Evolutionary conservation across 2,797 vertebrate species (phyloP), one percentile per base, ranked within the genome.

Genomic region (Gouania willdenowi): DNA sequence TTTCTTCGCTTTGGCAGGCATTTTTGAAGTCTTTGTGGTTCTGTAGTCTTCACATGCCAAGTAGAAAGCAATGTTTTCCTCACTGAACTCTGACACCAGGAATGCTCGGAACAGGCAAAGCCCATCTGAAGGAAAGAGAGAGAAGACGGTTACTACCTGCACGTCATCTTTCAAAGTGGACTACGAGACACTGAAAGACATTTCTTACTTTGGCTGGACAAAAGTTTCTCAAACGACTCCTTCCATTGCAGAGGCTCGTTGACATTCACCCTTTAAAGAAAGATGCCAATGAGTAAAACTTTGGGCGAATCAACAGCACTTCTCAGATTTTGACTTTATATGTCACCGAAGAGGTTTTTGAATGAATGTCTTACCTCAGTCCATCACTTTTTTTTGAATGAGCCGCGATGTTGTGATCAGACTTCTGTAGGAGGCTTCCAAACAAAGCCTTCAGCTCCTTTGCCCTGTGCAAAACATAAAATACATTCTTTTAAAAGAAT

Each of bases 41-140:
- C 87, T 92, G 86, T 92, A 98, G 75, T 96, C 94, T 34, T 98
- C 93, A 28, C 96, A 99, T 7, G 93, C 93, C 57, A 98, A 61
- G 86, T 97, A 99, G 84, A 99, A 99, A 31, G 93, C 92, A 0
- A 99, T 90, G 67, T 99, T 99, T 75, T 99, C 97, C 67, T 99
- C 95, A 2, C 95, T 98, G 84, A 93, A 98, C 73, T 98, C 94
- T 0, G 93, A 93, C 51, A 92, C 88, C 53, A 99, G 77, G 79
- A 98, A 98, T 0, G 89, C 90, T 75, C 89, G 86, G 80, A 98
- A 99, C 44, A 93, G 85, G 52, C 90, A 89, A 56, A 95, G 83
- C 31, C 96, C 94, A 77, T 95, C 97, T 98, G 66, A 40, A 31
- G 13, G 30, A 2, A 38, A 18, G 4, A 13, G 37, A 26, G 5